Evolutionary conservation across 2,888 invertebrate species (phyloP), one percentile per base, ranked within the genome.

Genomic region (Operophtera brumata): DNA sequence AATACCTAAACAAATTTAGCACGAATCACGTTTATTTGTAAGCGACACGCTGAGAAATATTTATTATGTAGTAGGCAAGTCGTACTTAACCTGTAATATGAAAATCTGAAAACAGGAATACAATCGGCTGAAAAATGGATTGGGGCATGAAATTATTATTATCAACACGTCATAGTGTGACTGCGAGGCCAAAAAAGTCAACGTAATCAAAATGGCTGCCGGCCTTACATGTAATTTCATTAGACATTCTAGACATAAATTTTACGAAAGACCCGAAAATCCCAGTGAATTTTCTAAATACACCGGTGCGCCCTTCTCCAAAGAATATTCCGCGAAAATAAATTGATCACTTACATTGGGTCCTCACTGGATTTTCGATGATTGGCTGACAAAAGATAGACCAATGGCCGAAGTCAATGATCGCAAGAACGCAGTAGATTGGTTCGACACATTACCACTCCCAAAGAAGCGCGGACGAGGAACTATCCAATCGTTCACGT

Each of bases 381-480:
- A 95, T 96, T 96, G 96, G 95, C 94, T 94, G 94, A 93, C 93
- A 92, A 93, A 93, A 92, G 93, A 92, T 94, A 94, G 94, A 94
- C 94, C 94, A 94, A 94, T 94, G 94, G 94, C 92, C 94, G 94
- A 92, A 93, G 94, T 94, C 91, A 91, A 91, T 91, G 91, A 92
- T 92, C 92, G 91, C 91, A 92, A 91, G 93, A 93, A 94, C 93
- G 94, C 93, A 93, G 93, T 93, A 93, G 92, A 92, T 91, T 91
- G 92, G 90, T 87, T 89, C 87, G 85, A 79, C 84, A 79, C 82
- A 86, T 91, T 92, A 92, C 93, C 93, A 93, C 93, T 93, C 93
- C 92, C 92, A 85, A 82, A 79, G 79, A 83, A 86, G 86, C 84
- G 78, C 80, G 82, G 76, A 69, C 65, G 66, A 64, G 70, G 66